phyloP scores from a whole-genome alignment of 2,888 invertebrate species.

The Leptarthrus brevirostris region DNA sequence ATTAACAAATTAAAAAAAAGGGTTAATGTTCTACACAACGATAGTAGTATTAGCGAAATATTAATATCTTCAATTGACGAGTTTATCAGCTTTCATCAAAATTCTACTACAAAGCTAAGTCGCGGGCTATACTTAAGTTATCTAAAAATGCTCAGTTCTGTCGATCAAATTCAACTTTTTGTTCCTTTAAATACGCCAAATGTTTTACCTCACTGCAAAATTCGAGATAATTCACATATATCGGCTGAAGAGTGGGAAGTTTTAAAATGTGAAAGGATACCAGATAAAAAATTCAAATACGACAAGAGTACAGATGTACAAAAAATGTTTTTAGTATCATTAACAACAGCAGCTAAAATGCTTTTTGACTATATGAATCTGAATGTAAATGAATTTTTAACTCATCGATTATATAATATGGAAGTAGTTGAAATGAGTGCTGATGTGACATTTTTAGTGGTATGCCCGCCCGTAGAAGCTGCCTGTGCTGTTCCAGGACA shows the following conservation, averaged over 20 bases:
- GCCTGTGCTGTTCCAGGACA: constrained; percentile 93
- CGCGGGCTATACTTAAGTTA: constrained; percentile 95
- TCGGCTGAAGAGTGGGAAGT: constrained; percentile 98
- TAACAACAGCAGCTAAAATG: constrained; percentile 79
- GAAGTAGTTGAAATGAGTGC: constrained; percentile 93
- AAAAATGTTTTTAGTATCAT: constrained; percentile 81
- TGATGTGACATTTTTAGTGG: constrained; percentile 91
- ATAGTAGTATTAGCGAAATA: constrained; percentile 82
- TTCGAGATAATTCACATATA: constrained; percentile 95
- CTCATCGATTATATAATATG: constrained; percentile 88
- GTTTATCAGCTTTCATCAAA: constrained; percentile 75
- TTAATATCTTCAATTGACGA: constrained; percentile 89
- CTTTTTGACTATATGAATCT: constrained; percentile 86
- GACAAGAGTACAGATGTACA: constrained; percentile 78
- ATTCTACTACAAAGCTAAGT: constrained; percentile 82
- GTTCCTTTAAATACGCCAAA: constrained; percentile 94
- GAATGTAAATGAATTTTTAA: constrained; percentile 74
- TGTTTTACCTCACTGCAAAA: constrained; percentile 92
- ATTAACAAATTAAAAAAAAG: constrained; percentile 86
- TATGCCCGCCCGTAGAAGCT: constrained; percentile 91
- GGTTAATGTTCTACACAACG: constrained; percentile 78
- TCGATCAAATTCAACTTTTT: constrained; percentile 92
- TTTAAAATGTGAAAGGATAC: constrained; percentile 74
- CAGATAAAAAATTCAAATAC: constrained; percentile 65
- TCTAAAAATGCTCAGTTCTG: constrained; percentile 95